These are phyloP conservation scores for Loris lydekkerianus DNA, from an alignment of 2,797 vertebrate species.

Conservation along the genomic window DNA sequence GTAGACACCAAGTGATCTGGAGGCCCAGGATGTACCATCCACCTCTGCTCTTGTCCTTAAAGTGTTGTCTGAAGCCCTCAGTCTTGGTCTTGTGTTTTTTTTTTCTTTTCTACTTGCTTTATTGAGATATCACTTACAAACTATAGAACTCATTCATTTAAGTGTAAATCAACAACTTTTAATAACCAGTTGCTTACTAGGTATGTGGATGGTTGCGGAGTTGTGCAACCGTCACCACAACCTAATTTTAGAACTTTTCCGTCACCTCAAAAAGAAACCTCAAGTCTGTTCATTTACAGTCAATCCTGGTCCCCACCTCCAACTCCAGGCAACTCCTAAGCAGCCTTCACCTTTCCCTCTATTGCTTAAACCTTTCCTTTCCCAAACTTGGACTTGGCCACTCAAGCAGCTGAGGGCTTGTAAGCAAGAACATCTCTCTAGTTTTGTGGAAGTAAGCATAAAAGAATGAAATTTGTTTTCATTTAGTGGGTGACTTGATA, in stretches of 20 bases:
- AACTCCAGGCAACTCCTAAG: neutral
- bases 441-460: conserved; percentile 55
- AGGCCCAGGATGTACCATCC: neutral
- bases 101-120: neutral
- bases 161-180: neutral
- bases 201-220: neutral
- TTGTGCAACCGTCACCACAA: neutral
- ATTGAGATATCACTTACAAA: neutral
- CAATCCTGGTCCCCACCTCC: neutral
- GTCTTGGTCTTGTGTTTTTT: neutral
- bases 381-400: neutral
- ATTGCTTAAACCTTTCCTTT: neutral
- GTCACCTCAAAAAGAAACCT: neutral
- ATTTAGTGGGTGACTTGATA: neutral
- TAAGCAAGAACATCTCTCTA: conserved; percentile 52
- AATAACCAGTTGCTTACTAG: neutral
- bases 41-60: neutral
- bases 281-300: neutral
- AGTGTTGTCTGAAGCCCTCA: neutral
- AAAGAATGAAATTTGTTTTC: conserved; percentile 71
- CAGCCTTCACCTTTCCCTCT: neutral
- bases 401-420: conserved; percentile 34
- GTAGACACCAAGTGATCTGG: neutral
- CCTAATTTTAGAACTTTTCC: neutral
- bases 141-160: conserved; percentile 25